Evolutionary conservation across 2,113 vertebrate genomes (phyloP).

Genomic region (Chlorodrepanis virens): DNA sequence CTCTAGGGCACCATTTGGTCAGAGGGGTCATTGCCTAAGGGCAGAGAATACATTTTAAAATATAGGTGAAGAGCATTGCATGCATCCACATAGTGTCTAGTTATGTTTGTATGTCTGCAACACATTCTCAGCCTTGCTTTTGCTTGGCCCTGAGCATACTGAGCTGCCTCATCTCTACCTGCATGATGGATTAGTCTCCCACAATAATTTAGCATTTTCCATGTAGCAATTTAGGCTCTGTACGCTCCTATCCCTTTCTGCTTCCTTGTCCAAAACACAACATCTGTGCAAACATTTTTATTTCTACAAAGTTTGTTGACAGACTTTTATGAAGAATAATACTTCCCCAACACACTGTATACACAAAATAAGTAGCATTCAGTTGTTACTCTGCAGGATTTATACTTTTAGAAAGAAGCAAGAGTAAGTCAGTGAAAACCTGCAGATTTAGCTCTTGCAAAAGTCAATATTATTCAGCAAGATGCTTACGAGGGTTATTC

Average conservation of each 20-base stretch:
- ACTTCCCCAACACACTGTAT: not conserved
- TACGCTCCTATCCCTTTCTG: not conserved
- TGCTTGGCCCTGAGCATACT: too few species aligned
- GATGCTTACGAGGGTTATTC: not conserved
- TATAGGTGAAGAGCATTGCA: not conserved
- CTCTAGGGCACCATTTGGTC: not conserved
- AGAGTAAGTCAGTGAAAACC: not conserved
- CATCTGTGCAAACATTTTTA: not conserved
- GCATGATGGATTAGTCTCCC: not conserved
- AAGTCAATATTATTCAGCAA: not conserved
- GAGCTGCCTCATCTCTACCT: not conserved
- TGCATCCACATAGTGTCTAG: accelerated
- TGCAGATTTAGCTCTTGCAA: not conserved
- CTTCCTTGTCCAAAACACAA: not conserved
- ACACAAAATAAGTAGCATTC: not conserved
- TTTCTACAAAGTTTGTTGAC: not conserved
- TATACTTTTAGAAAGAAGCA: not conserved
- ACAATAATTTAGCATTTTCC: not conserved
- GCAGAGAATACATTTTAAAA: not conserved
- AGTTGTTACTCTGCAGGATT: not conserved
- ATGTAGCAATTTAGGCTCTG: not conserved
- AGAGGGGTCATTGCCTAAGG: accelerated
- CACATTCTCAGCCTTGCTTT: not conserved
- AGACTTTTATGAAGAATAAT: not conserved
- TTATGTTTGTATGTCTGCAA: not conserved